A percentile compares a stretch with the other conserved stretches of the same genome.
Conservation (phyloP, 2,797 vertebrate genomes). For the Manis pentadactyla region DNA sequence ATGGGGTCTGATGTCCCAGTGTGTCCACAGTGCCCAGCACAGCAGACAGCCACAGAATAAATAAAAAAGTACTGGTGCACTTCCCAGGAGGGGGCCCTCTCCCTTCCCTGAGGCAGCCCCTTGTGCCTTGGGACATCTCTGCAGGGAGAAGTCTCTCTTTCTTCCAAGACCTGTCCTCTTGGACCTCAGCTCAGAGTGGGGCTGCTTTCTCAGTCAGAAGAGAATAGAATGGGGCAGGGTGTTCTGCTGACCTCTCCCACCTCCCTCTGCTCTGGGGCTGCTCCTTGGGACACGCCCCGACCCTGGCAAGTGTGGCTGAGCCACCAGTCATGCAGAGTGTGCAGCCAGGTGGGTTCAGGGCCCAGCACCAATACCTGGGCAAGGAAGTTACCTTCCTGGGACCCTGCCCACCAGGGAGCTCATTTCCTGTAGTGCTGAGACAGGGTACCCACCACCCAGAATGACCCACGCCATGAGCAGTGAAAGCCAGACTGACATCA, state of each 20-base stretch:
- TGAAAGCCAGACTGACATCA: background rate
- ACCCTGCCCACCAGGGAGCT: background rate
- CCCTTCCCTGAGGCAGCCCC: background rate
- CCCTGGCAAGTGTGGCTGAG: background rate
- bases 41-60: background rate
- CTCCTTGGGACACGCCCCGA: background rate
- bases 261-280: background rate
- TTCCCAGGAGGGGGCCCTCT: background rate
- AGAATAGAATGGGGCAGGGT: background rate
- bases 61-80: background rate
- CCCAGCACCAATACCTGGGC: background rate
- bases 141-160: background rate
- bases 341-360: background rate
- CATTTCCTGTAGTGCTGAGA: background rate
- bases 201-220: background rate
- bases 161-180: background rate
- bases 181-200: background rate
- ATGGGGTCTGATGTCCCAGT: background rate
- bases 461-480: background rate
- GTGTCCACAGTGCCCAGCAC: background rate
- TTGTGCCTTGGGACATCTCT: background rate
- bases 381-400: background rate
- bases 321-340: background rate
- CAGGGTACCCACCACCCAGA: background rate
- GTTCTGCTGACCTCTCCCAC: background rate